These are phyloP conservation scores for Donacobius atricapilla DNA, from an alignment of 2,113 vertebrate species.

Conservation along the genomic window DNA sequence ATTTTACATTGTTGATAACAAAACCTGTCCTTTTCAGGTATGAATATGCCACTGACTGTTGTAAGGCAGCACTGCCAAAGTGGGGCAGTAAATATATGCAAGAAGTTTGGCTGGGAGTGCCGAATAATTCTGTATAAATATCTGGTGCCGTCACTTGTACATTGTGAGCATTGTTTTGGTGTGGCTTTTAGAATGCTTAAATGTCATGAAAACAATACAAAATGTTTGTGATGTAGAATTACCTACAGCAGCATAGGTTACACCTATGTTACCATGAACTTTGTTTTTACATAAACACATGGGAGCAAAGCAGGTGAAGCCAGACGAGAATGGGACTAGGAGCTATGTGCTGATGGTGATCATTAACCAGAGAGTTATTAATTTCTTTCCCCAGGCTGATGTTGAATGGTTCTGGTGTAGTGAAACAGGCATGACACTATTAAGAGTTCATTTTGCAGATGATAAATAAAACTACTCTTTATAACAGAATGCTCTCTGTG, in stretches of 20 bases:
- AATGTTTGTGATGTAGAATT: neutral
- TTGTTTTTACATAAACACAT: neutral
- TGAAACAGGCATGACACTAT: neutral
- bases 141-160: neutral
- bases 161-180: neutral
- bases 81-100: neutral
- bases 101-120: neutral
- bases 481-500: neutral
- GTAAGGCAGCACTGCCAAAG: neutral
- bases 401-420: neutral
- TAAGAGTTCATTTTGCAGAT: neutral
- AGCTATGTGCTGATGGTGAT: neutral
- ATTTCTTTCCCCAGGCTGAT: neutral
- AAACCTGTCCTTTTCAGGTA: neutral
- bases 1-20: neutral
- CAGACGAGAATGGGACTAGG: neutral
- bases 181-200: neutral
- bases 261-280: neutral
- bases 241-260: neutral
- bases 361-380: neutral
- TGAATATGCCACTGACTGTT: neutral
- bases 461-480: neutral
- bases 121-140: slow-evolving; percentile 4
- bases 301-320: neutral
- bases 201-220: neutral